Conservation (phyloP, 2,797 vertebrate species). For the Argyrosomus regius region DNA sequence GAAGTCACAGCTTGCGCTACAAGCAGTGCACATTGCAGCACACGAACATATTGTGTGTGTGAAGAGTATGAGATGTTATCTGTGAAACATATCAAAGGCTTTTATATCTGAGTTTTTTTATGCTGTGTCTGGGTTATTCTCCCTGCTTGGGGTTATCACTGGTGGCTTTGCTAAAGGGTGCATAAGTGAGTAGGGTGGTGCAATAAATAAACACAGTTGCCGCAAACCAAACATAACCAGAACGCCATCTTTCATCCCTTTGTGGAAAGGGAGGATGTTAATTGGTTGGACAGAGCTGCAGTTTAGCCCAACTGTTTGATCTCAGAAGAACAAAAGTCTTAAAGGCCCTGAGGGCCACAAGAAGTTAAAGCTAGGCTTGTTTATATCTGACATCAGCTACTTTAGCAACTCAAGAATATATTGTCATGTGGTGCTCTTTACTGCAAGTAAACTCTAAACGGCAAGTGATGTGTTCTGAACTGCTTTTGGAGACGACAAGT, state of each 20-base stretch:
- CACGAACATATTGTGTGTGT: not conserved
- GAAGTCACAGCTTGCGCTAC: not conserved
- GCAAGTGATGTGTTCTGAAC: not conserved
- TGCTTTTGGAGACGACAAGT: constrained; percentile 10
- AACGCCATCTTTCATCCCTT: constrained; percentile 65
- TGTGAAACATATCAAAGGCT: constrained; percentile 37
- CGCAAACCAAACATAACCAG: constrained; percentile 61
- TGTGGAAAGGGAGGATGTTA: constrained; percentile 49
- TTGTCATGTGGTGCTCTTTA: constrained; percentile 23
- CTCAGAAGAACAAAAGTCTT: constrained; percentile 54
- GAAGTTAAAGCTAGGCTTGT: constrained; percentile 44
- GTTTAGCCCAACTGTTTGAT: constrained; percentile 64
- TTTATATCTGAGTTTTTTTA: constrained; percentile 22
- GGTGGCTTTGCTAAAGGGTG: constrained; percentile 53
- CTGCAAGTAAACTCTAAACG: not conserved
- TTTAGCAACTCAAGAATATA: constrained; percentile 18
- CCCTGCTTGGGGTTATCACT: constrained; percentile 35
- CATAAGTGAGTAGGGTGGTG: constrained; percentile 38
- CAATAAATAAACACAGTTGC: constrained; percentile 61
- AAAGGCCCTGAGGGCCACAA: constrained; percentile 44
- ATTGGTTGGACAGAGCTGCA: constrained; percentile 68
- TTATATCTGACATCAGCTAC: constrained; percentile 45
- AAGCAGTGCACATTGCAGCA: not conserved
- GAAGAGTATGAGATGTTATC: constrained; percentile 18
- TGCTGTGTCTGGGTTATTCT: constrained; percentile 29